Percentiles rank a stretch among this genome's conserved stretches.
Evolutionary conservation across 2,113 vertebrate genomes (phyloP).

Genomic region (Labrus mixtus): DNA sequence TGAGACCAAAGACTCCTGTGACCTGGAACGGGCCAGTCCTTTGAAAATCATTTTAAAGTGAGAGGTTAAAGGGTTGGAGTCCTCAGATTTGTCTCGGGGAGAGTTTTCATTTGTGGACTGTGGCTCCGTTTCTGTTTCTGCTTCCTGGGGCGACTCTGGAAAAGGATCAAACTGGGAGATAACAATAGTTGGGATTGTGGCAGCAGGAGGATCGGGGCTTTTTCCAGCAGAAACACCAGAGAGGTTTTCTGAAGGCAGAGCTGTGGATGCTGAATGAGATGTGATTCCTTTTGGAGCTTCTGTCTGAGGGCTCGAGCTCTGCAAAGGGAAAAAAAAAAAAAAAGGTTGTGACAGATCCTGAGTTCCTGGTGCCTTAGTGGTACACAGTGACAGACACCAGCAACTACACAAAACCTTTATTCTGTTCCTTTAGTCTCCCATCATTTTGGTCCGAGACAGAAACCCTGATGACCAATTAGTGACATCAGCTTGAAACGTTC

Average conservation of each 20-base stretch:
- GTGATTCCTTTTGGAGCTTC: conserved; percentile 52
- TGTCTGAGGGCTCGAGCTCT: conserved; percentile 57
- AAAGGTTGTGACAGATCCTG: conserved; percentile 11
- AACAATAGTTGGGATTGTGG: conserved; percentile 55
- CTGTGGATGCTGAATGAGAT: conserved; percentile 21
- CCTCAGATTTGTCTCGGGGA: conserved; percentile 51
- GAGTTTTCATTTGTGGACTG: conserved; percentile 19
- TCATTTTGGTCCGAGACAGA: background rate
- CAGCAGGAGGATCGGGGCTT: background rate
- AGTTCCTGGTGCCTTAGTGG: background rate
- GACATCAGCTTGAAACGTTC: background rate
- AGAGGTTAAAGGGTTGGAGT: conserved; percentile 59
- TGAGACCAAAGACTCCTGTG: conserved; percentile 70
- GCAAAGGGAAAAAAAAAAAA: conserved; percentile 43
- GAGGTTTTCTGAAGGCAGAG: conserved; percentile 25
- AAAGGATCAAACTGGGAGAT: conserved; percentile 50
- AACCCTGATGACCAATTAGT: background rate
- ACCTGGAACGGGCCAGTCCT: conserved; percentile 59
- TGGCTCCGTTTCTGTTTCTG: conserved; percentile 6
- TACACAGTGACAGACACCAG: background rate
- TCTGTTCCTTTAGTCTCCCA: too few species aligned
- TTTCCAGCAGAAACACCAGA: conserved; percentile 27
- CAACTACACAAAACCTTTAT: background rate
- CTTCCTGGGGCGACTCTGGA: conserved; percentile 19
- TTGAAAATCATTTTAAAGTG: conserved; percentile 68